Base-by-base conservation (phyloP, 2,888 invertebrate genomes). In the Vandiemenella viatica region DNA sequence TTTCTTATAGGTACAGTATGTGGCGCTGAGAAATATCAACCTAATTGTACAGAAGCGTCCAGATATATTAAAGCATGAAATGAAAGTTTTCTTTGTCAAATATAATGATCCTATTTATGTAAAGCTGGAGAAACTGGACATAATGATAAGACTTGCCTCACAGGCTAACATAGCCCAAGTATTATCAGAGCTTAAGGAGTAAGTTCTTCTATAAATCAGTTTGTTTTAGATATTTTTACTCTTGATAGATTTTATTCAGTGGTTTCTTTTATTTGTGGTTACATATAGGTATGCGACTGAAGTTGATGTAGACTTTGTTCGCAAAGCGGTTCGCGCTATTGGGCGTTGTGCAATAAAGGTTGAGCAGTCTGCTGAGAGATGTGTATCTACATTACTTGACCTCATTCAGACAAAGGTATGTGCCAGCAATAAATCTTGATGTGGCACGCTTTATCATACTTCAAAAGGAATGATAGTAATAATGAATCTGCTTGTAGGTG, bases 41-140 rank as follows among this genome's bases (percentile, higher is more conserved):
- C 76, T 98, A 43, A 98, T 99, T 55, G 98, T 98, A 15, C 98
- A 99, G 69, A 99, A 99, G 67, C 76, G 96, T 40, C 93, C 97
- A 0, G 98, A 99, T 52, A 97, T 99, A 58, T 71, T 99, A 42
- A 98, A 98, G 65, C 95, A 97, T 61, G 98, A 99, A 71, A 97
- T 99, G 97, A 98, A 98, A 75, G 92, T 91, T 47, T 99, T 98
- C 73, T 98, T 98, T 67, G 98, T 99, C 32, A 98, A 98, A 64
- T 98, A 99, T 73, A 99, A 98, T 67, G 98, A 99, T 70, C 98
- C 98, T 0, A 99, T 99, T 65, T 98, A 99, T 67, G 98, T 99
- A 40, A 98, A 98, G 66, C 74, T 98, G 53, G 98, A 98, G 67
- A 98, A 98, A 65, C 64, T 98, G 59, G 98, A 98, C 65, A 98